Percentiles rank a stretch among this genome's conserved stretches.
Evolutionary conservation across 2,888 invertebrate species (phyloP).

Genomic region (Cheilosia soror): DNA sequence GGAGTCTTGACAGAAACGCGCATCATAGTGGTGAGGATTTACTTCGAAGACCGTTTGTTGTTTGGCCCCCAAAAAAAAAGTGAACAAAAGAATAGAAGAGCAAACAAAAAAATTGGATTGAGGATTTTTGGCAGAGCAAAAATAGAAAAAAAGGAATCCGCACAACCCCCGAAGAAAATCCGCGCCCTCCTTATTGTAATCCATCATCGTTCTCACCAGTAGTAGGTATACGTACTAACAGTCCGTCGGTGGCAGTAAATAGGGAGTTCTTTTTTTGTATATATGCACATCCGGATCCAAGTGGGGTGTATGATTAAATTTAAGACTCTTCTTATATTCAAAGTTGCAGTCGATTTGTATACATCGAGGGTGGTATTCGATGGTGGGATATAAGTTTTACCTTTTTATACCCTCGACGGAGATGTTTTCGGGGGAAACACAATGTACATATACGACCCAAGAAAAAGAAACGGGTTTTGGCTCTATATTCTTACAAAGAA

Average conservation of each 20-base stretch:
- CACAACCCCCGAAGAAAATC: slow-evolving; percentile 51
- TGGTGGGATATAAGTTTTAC: slow-evolving; percentile 15
- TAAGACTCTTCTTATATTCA: slow-evolving; percentile 45
- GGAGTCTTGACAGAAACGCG: slow-evolving; percentile 59
- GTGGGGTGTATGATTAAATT: slow-evolving; percentile 72
- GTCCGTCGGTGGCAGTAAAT: slow-evolving; percentile 60
- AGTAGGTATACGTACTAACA: neutral
- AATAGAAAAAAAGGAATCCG: slow-evolving; percentile 1
- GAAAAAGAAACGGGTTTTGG: slow-evolving; percentile 48
- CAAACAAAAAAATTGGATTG: slow-evolving; percentile 32
- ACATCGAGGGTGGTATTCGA: neutral
- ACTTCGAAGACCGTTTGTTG: slow-evolving; percentile 67
- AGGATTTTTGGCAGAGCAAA: slow-evolving; percentile 43
- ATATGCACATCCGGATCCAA: slow-evolving; percentile 38
- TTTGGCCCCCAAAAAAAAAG: slow-evolving; percentile 43
- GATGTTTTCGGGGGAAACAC: slow-evolving; percentile 19
- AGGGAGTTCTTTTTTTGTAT: slow-evolving; percentile 36
- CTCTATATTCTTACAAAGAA: slow-evolving; percentile 12
- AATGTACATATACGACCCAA: slow-evolving; percentile 1
- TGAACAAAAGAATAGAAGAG: slow-evolving; percentile 46
- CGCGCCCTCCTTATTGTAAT: slow-evolving; percentile 54
- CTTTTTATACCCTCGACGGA: neutral
- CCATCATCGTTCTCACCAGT: slow-evolving; percentile 62
- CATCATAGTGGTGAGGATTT: slow-evolving; percentile 41
- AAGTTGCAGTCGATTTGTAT: slow-evolving; percentile 53